Evolutionary conservation across 2,797 vertebrate species (phyloP).

Genomic region (Gymnoscopelus braueri): DNA sequence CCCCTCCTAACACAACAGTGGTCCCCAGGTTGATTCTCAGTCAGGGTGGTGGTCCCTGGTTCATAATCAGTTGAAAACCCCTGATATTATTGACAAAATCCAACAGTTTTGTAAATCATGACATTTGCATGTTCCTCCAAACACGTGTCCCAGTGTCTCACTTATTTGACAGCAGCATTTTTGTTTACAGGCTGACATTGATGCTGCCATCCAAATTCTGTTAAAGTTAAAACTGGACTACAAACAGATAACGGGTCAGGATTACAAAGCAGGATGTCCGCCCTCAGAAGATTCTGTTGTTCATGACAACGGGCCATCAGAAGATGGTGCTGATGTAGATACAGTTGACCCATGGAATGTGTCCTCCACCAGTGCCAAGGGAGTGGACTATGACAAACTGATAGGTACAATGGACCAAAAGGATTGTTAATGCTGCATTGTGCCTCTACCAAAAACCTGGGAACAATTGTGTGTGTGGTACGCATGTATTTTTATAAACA

Average conservation of each 20-base stretch:
- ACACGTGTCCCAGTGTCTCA: not conserved
- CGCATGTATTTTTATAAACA: no score
- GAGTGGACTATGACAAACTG: conserved; percentile 98
- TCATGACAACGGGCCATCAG: conserved; percentile 60
- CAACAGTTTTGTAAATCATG: not conserved
- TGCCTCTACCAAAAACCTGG: no score
- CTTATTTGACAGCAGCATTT: conserved; percentile 30
- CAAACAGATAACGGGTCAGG: conserved; percentile 86
- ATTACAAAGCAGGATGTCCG: conserved; percentile 89
- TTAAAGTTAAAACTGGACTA: conserved; percentile 89
- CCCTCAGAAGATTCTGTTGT: conserved; percentile 71
- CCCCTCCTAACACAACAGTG: no score
- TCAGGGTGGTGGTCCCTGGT: no score
- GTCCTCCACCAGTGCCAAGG: conserved; percentile 91
- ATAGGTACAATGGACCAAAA: conserved; percentile 81
- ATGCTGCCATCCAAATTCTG: conserved; percentile 87
- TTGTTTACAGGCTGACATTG: conserved; percentile 85
- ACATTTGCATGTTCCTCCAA: no score
- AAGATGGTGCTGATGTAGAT: conserved; percentile 78
- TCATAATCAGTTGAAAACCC: no score
- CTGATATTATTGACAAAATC: not conserved
- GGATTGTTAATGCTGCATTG: no score
- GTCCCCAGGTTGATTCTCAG: no score
- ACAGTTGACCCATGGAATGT: conserved; percentile 96
- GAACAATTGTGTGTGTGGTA: no score